Evolutionary conservation across 2,888 invertebrate species (phyloP), one percentile per base, ranked within the genome.

Genomic region (Willowsia nigromaculata): DNA sequence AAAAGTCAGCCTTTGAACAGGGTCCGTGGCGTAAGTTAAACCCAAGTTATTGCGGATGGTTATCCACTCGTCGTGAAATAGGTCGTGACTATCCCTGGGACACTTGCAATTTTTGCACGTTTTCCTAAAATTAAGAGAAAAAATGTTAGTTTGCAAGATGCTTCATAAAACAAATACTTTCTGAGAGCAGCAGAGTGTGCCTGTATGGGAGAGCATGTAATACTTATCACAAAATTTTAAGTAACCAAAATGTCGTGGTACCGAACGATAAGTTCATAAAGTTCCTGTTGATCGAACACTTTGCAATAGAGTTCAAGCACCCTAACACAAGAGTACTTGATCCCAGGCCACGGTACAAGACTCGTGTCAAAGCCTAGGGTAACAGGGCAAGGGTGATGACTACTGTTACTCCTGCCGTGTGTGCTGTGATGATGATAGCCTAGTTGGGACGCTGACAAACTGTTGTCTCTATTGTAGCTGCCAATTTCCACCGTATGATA

Each of bases 101-200:
- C 98, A 99, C 93, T 98, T 98, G 94, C 99, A 99, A 91, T 97
- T 96, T 93, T 96, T 96, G 94, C 98, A 99, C 83, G 97, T 97
- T 94, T 98, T 98, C 94, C 98, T 99, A 95, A 0, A 89, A 91
- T 30, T 62, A 40, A 15, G 13, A 47, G 13, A 47, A 47, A 9
- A 13, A 47, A 13, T 47, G 40, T 40, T 40, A 40, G 40, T 40
- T 40, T 40, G 40, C 40, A 40, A 40, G 9, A 40, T 40, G 4
- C 40, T 9, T 40, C n/a, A n/a, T n/a, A n/a, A n/a, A n/a, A n/a
- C n/a, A n/a, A n/a, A n/a, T n/a, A n/a, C n/a, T n/a, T n/a, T n/a
- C n/a, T n/a, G n/a, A n/a, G n/a, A n/a, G n/a, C n/a, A n/a, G n/a
- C n/a, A n/a, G n/a, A n/a, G n/a, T n/a, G n/a, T n/a, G n/a, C n/a